These are phyloP conservation scores for Xenentodon cancila DNA, from an alignment of 2,797 vertebrate species.

Conservation along the genomic window DNA sequence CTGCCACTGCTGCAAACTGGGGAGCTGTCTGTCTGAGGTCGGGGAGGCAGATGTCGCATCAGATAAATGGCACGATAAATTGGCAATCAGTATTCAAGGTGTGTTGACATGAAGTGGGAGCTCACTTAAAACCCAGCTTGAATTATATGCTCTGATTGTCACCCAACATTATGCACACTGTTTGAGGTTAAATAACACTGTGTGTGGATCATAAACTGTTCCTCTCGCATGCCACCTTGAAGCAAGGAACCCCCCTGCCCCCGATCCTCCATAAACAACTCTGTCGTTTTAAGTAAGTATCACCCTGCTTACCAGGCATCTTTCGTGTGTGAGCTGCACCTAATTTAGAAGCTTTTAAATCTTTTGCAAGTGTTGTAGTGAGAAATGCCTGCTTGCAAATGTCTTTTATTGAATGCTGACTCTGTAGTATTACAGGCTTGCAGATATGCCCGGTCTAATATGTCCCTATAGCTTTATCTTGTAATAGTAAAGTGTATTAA, in stretches of 20 bases:
- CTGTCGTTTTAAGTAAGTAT: constrained; percentile 88
- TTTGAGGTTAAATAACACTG: constrained; percentile 82
- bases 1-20: constrained; percentile 51
- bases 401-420: constrained; percentile 90
- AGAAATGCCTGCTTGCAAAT: constrained; percentile 89
- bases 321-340: constrained; percentile 83
- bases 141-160: constrained; percentile 82
- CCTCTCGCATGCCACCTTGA: constrained; percentile 62
- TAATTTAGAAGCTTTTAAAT: constrained; percentile 91
- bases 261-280: constrained; percentile 82
- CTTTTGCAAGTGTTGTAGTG: constrained; percentile 84
- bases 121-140: constrained; percentile 67
- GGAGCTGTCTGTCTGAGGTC: constrained; percentile 30
- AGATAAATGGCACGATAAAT: constrained; percentile 55
- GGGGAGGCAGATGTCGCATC: constrained; percentile 35
- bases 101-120: constrained; percentile 56
- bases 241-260: constrained; percentile 61
- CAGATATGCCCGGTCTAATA: constrained; percentile 87
- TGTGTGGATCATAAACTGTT: constrained; percentile 80
- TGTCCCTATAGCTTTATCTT: constrained; percentile 87
- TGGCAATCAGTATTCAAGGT: constrained; percentile 68
- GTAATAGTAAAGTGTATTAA: constrained; percentile 89
- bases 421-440: constrained; percentile 86
- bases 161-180: constrained; percentile 79
- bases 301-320: constrained; percentile 86